Percentiles rank a stretch among this genome's conserved stretches.
phyloP scores from a whole-genome alignment of 2,888 invertebrate genomes.

The Alentia gelatinosa region DNA sequence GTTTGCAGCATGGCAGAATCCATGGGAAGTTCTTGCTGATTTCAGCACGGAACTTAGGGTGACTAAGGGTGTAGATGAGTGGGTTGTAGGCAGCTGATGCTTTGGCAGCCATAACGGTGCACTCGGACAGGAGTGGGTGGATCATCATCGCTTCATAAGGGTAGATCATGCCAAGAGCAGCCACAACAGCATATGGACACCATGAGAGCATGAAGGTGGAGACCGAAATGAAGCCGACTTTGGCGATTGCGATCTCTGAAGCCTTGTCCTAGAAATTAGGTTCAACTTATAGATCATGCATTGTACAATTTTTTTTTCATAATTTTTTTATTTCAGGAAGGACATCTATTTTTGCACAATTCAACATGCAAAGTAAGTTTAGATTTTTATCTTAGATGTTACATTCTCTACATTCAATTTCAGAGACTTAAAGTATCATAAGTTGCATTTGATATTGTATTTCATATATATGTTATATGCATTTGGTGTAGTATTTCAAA shows the following conservation, averaged over 20 bases:
- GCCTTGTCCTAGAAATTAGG: background rate
- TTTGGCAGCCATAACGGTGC: constrained; percentile 91
- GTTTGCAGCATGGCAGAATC: constrained; percentile 59
- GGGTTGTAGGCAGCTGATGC: constrained; percentile 96
- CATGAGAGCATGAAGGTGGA: constrained; percentile 93
- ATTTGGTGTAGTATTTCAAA: background rate
- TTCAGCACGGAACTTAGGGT: constrained; percentile 54
- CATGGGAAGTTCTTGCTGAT: constrained; percentile 88
- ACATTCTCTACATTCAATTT: background rate
- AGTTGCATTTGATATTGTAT: background rate
- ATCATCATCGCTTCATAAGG: constrained; percentile 67
- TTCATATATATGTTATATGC: background rate
- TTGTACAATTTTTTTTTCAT: too few relatives aligned
- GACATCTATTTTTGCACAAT: too few relatives aligned
- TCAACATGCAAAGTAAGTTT: background rate
- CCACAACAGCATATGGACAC: constrained; percentile 92
- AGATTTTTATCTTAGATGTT: background rate
- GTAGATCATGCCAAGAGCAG: constrained; percentile 81
- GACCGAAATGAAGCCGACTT: constrained; percentile 94
- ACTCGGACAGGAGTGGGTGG: constrained; percentile 74
- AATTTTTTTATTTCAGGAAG: too few relatives aligned
- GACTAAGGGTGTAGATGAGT: constrained; percentile 84
- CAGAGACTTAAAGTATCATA: background rate
- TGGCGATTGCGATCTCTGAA: constrained; percentile 14
- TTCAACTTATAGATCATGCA: background rate